Conservation (phyloP, 1,140 invertebrate species). For the Microplitis demolitor region DNA sequence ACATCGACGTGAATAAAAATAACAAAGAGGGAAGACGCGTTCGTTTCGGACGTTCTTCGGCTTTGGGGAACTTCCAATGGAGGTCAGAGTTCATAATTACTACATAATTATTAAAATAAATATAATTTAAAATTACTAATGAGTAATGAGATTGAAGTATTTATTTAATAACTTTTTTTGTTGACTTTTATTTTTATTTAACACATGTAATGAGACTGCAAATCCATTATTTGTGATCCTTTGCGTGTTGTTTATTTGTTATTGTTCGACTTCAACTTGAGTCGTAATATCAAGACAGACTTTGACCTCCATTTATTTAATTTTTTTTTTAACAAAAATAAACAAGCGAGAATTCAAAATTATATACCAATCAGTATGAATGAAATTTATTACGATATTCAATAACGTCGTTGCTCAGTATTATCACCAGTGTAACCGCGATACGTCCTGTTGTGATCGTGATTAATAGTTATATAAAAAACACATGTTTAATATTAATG, state of each 20-base stretch:
- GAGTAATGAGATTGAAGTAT: background rate
- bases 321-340: background rate
- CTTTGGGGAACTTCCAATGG: slow-evolving; percentile 11
- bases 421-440: background rate
- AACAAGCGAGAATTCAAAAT: background rate
- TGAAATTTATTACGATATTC: background rate
- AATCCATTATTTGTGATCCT: too few species aligned
- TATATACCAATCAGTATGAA: background rate
- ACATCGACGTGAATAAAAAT: slow-evolving; percentile 21
- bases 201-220: too few species aligned
- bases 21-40: background rate
- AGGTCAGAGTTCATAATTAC: slow-evolving; percentile 10
- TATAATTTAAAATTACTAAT: background rate
- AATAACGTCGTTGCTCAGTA: background rate
- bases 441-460: background rate
- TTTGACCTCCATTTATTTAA: background rate
- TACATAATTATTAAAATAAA: slow-evolving; percentile 6
- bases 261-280: background rate
- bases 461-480: background rate
- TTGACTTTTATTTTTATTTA: background rate
- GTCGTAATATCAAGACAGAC: background rate
- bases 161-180: background rate
- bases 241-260: background rate
- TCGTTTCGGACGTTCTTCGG: slow-evolving; percentile 20
- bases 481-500: background rate